A percentile compares a stretch with the other conserved stretches of the same genome.
phyloP scores from a whole-genome alignment of 1,140 invertebrate species.

The Liolophura sinensis region DNA sequence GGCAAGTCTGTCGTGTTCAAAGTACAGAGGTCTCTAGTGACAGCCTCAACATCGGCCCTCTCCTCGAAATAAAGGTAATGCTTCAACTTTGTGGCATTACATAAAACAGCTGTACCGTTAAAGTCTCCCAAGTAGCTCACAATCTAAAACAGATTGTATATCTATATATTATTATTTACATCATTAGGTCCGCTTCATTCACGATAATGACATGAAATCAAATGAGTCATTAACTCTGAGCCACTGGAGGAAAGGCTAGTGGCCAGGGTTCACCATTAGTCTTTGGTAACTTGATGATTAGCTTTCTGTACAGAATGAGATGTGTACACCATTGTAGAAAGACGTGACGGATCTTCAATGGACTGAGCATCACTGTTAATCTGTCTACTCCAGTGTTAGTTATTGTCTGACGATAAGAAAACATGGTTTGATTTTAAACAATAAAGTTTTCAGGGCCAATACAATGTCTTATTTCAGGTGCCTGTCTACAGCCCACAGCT shows the following conservation, averaged over 20 bases:
- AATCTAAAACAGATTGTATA: neutral
- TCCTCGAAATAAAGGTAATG: constrained; percentile 27
- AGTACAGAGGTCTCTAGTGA: constrained; percentile 29
- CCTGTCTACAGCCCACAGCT: no score
- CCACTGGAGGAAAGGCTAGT: no score
- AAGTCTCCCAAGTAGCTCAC: constrained; percentile 14
- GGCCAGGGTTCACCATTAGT: no score
- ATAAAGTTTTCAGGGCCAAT: neutral
- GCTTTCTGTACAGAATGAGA: no score
- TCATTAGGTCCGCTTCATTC: neutral
- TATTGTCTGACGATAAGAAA: neutral
- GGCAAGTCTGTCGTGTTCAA: constrained; percentile 21
- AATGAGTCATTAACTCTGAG: neutral
- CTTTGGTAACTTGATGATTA: no score
- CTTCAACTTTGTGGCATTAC: constrained; percentile 24
- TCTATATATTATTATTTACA: neutral
- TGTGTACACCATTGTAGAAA: no score
- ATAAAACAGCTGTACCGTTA: constrained; percentile 31
- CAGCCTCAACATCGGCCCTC: constrained; percentile 13
- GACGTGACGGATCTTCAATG: no score
- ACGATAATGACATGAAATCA: no score
- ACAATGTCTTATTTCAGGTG: neutral
- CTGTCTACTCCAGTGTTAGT: no score
- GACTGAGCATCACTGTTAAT: no score
- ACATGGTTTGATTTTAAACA: neutral